Conservation (phyloP, 1,140 invertebrate species). For the Venustaconcha ellipsiformis region DNA sequence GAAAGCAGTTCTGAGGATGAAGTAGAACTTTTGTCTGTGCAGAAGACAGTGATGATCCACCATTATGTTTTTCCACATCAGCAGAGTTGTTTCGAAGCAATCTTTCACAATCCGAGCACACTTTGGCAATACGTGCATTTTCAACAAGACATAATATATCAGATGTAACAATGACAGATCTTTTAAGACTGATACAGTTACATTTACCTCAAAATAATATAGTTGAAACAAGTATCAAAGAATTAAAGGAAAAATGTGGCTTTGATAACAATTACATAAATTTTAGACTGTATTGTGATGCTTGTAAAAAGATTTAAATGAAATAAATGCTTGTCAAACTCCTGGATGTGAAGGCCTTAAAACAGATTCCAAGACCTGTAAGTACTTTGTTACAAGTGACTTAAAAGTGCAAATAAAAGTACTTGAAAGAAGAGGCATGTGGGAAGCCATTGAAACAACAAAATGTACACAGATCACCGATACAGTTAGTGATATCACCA, state of each 20-base stretch:
- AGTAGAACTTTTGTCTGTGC: too few relatives aligned
- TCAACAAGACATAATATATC: too few relatives aligned
- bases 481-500: constrained; percentile 18
- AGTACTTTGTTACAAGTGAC: constrained; percentile 31
- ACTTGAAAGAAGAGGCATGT: constrained; percentile 16
- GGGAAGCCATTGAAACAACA: constrained; percentile 6
- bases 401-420: constrained; percentile 27
- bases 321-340: constrained; percentile 13
- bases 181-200: too few relatives aligned
- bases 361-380: constrained; percentile 5
- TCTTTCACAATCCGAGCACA: too few relatives aligned
- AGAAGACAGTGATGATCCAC: too few relatives aligned
- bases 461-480: not conserved
- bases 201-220: constrained; percentile 21
- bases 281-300: constrained; percentile 12
- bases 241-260: constrained; percentile 17
- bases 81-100: too few relatives aligned
- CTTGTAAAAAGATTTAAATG: constrained; percentile 9
- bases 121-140: too few relatives aligned
- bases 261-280: constrained; percentile 15
- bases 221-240: constrained; percentile 21
- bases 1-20: too few relatives aligned
- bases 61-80: too few relatives aligned
- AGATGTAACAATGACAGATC: too few relatives aligned
- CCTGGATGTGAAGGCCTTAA: constrained; percentile 22